phyloP scores from a whole-genome alignment of 1,140 invertebrate genomes.

The Eciton burchellii region DNA sequence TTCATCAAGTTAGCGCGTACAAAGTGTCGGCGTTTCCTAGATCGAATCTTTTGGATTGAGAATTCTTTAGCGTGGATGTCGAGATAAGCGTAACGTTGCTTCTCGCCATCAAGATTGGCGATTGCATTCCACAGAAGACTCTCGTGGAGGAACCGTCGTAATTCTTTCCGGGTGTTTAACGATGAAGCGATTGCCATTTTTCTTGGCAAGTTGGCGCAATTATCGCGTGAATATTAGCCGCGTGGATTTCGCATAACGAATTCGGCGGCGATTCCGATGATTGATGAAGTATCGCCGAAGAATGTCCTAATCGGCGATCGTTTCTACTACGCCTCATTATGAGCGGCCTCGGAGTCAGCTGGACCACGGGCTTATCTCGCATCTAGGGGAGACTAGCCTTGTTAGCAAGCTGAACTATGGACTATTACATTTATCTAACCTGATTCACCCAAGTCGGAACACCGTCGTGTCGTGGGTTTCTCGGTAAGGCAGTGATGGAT shows the following conservation, averaged over 20 bases:
- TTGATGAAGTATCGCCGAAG: conserved; percentile 78
- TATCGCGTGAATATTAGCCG: conserved; percentile 32
- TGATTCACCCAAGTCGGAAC: conserved; percentile 71
- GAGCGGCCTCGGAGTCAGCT: conserved; percentile 71
- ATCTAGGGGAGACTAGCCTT: conserved; percentile 76
- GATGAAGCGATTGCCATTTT: background rate
- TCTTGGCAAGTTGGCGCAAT: background rate
- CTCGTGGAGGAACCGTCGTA: background rate
- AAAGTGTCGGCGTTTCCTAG: conserved; percentile 1
- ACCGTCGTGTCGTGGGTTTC: conserved; percentile 69
- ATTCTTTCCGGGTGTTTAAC: conserved; percentile 2
- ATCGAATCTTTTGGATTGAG: background rate
- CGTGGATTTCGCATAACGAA: conserved; percentile 62
- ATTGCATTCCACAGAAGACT: background rate
- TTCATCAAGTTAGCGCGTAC: conserved; percentile 19
- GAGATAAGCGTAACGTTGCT: background rate
- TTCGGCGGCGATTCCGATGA: conserved; percentile 73
- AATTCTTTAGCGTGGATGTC: conserved; percentile 16
- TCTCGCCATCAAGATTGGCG: background rate
- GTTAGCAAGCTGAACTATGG: conserved; percentile 80
- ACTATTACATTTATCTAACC: conserved; percentile 80
- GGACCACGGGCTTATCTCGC: conserved; percentile 74
- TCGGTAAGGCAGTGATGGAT: conserved; percentile 76
- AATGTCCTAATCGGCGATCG: conserved; percentile 80
- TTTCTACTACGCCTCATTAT: conserved; percentile 77